Evolutionary conservation across 23 tunicate species (phyloP).

Genomic region (Styela clava): DNA sequence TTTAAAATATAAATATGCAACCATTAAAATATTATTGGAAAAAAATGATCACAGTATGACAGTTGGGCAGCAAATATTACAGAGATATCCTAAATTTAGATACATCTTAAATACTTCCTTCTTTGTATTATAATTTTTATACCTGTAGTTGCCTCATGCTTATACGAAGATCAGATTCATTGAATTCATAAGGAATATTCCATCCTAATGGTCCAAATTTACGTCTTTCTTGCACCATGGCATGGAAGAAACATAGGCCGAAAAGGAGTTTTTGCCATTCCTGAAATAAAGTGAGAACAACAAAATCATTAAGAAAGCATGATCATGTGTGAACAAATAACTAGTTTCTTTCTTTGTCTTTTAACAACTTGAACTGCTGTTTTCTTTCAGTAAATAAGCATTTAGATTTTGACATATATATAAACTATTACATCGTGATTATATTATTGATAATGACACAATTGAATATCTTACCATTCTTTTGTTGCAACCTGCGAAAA

Average conservation of each 20-base stretch:
- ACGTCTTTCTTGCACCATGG: conserved; percentile 93
- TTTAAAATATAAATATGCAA: not conserved
- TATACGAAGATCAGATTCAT: conserved; percentile 96
- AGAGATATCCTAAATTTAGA: no score
- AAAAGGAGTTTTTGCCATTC: conserved; percentile 91
- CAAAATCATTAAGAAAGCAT: not conserved
- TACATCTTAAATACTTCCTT: no score
- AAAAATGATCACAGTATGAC: no score
- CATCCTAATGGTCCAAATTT: conserved; percentile 96
- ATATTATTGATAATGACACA: no score
- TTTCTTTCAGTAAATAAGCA: no score
- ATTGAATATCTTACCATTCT: conserved; percentile 62
- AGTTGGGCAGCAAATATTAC: no score
- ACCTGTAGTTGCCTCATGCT: conserved; percentile 97
- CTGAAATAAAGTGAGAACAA: conserved; percentile 21
- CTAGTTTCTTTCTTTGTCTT: no score
- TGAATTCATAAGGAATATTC: conserved; percentile 97
- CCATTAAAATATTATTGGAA: no score
- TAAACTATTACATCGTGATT: no score
- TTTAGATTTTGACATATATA: no score
- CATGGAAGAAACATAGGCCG: conserved; percentile 98
- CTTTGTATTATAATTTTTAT: not conserved
- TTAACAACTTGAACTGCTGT: no score
- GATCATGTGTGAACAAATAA: no score
- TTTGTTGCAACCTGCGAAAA: conserved; percentile 82